Percentiles rank a stretch among this genome's conserved stretches.
These are phyloP conservation scores for Idaea aversata DNA, from an alignment of 2,888 invertebrate species.

Conservation along the genomic window DNA sequence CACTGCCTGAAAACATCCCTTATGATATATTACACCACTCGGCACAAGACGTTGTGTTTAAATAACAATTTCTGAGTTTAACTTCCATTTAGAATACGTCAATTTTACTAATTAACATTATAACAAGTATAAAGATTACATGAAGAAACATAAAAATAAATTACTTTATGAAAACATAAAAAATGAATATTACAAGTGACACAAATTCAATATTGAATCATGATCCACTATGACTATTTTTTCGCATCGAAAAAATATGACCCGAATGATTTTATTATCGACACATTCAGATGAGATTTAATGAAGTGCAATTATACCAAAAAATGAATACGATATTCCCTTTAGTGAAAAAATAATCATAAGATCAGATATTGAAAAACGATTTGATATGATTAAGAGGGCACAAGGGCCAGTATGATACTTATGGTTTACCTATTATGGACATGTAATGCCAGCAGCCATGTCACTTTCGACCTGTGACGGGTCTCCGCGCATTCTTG, in stretches of 20 bases:
- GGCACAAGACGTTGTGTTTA: slow-evolving; percentile 9
- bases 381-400: slow-evolving; percentile 60
- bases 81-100: background rate
- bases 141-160: slow-evolving; percentile 1
- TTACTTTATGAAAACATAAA: slow-evolving; percentile 9
- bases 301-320: slow-evolving; percentile 21
- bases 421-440: slow-evolving; percentile 79
- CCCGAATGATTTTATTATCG: slow-evolving; percentile 14
- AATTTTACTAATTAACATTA: background rate
- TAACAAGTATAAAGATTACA: slow-evolving; percentile 1
- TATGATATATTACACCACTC: slow-evolving; percentile 41
- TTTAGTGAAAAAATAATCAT: slow-evolving; percentile 61
- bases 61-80: background rate
- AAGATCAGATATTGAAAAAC: slow-evolving; percentile 45
- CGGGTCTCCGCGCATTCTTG: slow-evolving; percentile 69
- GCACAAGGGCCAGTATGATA: slow-evolving; percentile 76
- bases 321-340: slow-evolving; percentile 30
- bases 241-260: slow-evolving; percentile 22
- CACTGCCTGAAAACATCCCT: slow-evolving; percentile 64
- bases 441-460: slow-evolving; percentile 75
- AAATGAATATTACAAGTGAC: slow-evolving; percentile 17
- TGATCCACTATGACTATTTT: slow-evolving; percentile 53
- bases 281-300: slow-evolving; percentile 13
- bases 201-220: slow-evolving; percentile 18
- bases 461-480: slow-evolving; percentile 70